Evolutionary conservation across 2,888 invertebrate genomes (phyloP), one percentile per base, ranked within the genome.

Genomic region (Spodoptera littoralis): DNA sequence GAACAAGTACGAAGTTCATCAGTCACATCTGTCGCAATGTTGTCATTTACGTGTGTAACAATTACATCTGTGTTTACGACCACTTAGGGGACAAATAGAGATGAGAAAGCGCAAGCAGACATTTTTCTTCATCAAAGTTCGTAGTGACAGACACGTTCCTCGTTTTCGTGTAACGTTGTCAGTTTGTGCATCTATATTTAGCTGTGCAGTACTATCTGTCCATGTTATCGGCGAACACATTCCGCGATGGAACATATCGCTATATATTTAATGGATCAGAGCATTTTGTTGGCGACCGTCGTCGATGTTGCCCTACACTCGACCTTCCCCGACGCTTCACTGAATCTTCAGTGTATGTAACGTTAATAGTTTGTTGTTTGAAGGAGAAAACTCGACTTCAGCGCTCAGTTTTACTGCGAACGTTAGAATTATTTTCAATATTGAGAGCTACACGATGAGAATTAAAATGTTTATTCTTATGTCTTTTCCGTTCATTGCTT

Each of bases 271-370:
- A 74, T 65, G 71, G 67, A 59, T 75, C 51, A 57, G 63, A 55
- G 60, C 56, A 46, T 58, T 75, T 65, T 59, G 56, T 70, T 78
- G 76, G 76, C 79, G 70, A 70, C 58, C 11, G 73, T 55, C 62
- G 13, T 13, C 52, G 44, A 43, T 44, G 24, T 49, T 43, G 78
- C 60, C 76, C 79, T 76, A 78, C 76, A 78, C 49, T 54, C 67
- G 79, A 76, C 76, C 76, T 76, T 75, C 65, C 53, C 36, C 46
- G 48, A 46, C 52, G 57, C 27, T 61, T 59, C 49, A 30, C 49
- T 58, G 24, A 13, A 61, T 61, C 50, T 55, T 51, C 51, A 44
- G 46, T 58, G 47, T 44, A 61, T 56, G 42, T 56, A 55, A 57
- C 24, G 36, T 60, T 53, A 22, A 56, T 54, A 60, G 48, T 65